Evolutionary conservation across 2,797 vertebrate species (phyloP), one percentile per base, ranked within the genome.

Genomic region (Pterois miles): DNA sequence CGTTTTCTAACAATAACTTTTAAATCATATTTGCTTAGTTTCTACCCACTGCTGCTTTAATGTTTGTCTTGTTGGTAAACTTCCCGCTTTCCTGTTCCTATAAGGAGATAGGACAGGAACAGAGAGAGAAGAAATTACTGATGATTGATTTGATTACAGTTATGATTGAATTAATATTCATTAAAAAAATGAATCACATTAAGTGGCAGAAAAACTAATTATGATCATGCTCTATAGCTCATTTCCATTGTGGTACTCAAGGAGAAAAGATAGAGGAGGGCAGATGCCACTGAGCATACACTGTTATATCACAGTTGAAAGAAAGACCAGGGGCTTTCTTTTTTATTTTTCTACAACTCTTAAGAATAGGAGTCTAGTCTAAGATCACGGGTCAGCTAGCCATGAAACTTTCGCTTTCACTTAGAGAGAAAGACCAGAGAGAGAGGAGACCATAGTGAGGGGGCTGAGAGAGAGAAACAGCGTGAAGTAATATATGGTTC

Each of bases 391-490:
- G 83, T 87, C 86, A 85, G 72, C 73, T 78, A 52, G 78, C 73
- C 78, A 76, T 81, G 62, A 86, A 90, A 89, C 69, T 74, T 88
- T 87, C 85, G 79, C 88, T 81, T 87, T 79, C 52, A 82, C 85
- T 91, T 82, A 73, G 71, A 72, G 65, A 78, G 50, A 63, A 76
- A 84, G 60, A 79, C 72, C 76, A 82, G 78, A 87, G 67, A 74
- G 52, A 71, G 33, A 57, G 31, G 60, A 80, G 57, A 38, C n/a
- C 34, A 75, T 69, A 62, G 65, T 10, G 9, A 76, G 66, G 65
- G 68, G 71, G 74, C 22, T 40, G 54, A 46, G 52, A 40, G 31
- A 50, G 75, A 75, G 64, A 71, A 54, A 65, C 56, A 76, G 71
- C 86, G 80, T 84, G 57, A 76, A 77, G 73, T 83, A 66, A 87